phyloP scores from a whole-genome alignment of 2,888 invertebrate genomes.

The Megalurothrips usitatus region DNA sequence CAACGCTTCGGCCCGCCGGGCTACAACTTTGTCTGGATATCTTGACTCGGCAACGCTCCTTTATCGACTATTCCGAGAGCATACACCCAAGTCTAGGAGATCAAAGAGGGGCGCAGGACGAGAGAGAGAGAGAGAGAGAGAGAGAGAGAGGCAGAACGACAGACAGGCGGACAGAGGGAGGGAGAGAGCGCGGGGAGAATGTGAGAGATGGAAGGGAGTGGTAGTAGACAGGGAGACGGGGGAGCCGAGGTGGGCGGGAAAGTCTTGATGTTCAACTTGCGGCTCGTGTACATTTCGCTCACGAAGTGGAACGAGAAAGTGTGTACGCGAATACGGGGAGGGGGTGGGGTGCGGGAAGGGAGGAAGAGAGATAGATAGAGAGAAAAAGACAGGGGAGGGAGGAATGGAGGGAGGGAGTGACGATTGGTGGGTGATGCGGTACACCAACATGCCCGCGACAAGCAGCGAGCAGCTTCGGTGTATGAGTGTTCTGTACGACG shows the following conservation, averaged over 20 bases:
- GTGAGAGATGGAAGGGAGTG: not conserved
- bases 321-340: not conserved
- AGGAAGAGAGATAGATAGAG: not conserved
- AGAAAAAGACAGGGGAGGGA: not conserved
- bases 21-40: too few relatives aligned
- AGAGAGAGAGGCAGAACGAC: not conserved
- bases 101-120: not conserved
- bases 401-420: not conserved
- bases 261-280: not conserved
- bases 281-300: not conserved
- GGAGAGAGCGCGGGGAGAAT: not conserved
- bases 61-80: too few relatives aligned
- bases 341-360: not conserved
- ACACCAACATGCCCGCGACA: too few relatives aligned
- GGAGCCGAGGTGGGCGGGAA: not conserved
- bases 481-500: too few relatives aligned
- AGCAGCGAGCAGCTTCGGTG: too few relatives aligned
- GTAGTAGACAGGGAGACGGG: not conserved
- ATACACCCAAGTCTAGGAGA: not conserved
- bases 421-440: not conserved
- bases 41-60: too few relatives aligned
- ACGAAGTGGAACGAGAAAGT: not conserved
- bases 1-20: too few relatives aligned
- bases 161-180: not conserved
- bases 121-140: slow-evolving; percentile 5